Conservation (phyloP, 2,797 vertebrate species). For the Pseudomugil gertrudae region DNA sequence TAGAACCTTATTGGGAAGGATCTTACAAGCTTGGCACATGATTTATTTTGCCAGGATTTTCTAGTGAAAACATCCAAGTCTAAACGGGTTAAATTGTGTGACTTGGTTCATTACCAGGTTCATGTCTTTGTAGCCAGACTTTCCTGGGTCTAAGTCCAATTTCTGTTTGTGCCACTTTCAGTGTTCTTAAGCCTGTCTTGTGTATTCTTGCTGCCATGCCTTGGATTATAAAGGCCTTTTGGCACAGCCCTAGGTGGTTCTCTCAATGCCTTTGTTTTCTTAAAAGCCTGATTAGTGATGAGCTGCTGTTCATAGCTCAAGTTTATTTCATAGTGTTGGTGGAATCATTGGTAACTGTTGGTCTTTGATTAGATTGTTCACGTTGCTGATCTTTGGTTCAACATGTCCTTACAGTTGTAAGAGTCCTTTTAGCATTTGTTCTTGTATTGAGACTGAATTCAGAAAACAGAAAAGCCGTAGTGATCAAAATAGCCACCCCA, state of each 20-base stretch:
- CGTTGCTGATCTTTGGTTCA: too few relatives aligned
- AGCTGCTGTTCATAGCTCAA: neutral
- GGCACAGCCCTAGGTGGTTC: neutral
- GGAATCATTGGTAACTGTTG: neutral
- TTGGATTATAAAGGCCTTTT: neutral
- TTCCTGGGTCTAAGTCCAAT: neutral
- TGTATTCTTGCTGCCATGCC: neutral
- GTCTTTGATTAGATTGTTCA: too few relatives aligned
- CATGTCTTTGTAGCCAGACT: neutral
- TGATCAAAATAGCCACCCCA: too few relatives aligned
- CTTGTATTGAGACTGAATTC: too few relatives aligned
- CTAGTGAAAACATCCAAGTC: neutral
- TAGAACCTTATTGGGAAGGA: neutral
- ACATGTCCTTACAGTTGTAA: too few relatives aligned
- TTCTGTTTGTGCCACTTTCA: neutral
- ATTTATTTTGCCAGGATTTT: neutral
- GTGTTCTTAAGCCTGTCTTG: neutral
- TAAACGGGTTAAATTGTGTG: neutral
- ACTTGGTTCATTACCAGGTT: neutral
- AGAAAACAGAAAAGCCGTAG: too few relatives aligned
- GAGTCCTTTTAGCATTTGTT: too few relatives aligned
- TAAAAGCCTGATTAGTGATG: neutral
- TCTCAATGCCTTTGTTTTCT: neutral
- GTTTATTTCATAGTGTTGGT: too few relatives aligned
- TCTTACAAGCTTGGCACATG: neutral